A percentile compares a stretch with the other conserved stretches of the same genome.
phyloP scores from a whole-genome alignment of 2,113 vertebrate genomes.

The Mobula hypostoma region DNA sequence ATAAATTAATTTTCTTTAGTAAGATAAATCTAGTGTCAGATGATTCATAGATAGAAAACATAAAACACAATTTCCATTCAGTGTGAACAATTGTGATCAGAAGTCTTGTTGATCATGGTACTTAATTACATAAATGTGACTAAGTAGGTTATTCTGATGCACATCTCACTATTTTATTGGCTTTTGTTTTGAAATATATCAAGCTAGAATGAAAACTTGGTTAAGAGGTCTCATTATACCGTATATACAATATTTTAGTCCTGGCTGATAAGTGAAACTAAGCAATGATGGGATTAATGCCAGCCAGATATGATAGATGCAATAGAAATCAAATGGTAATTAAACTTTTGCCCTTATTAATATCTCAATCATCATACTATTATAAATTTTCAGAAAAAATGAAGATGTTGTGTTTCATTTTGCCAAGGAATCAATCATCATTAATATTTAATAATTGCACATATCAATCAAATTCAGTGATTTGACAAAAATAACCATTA shows the following conservation, averaged over 20 bases:
- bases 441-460: slow-evolving; percentile 3
- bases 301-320: background rate
- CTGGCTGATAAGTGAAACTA: background rate
- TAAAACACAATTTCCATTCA: background rate
- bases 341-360: background rate
- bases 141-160: background rate
- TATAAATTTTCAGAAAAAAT: background rate
- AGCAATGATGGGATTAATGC: background rate
- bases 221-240: background rate
- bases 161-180: background rate
- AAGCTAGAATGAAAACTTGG: background rate
- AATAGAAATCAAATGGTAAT: background rate
- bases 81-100: background rate
- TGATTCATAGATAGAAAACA: background rate
- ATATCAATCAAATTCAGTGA: background rate
- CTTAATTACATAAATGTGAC: background rate
- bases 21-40: background rate
- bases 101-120: background rate
- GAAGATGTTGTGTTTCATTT: background rate
- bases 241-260: background rate
- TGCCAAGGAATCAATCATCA: background rate
- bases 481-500: slow-evolving; percentile 9
- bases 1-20: slow-evolving; percentile 7
- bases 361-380: background rate
- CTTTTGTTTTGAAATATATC: background rate